Base-by-base conservation (phyloP, 2,797 vertebrate species). In the Galago senegalensis region DNA sequence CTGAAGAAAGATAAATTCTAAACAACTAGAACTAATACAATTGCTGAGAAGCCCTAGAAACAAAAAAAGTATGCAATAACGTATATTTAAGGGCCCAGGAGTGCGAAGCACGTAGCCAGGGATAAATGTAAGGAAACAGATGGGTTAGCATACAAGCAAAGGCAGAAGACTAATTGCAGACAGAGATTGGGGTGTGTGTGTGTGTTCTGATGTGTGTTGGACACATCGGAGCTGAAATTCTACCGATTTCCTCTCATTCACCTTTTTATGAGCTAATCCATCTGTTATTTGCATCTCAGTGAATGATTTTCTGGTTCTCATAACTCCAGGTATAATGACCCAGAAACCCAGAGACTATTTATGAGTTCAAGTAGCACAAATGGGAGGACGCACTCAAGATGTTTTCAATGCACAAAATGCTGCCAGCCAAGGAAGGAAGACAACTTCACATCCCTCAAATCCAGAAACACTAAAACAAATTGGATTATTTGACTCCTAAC, bases 241-340 rank as follows among this genome's bases (percentile, higher is more conserved):
- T 88, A 82, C 37, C 29, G 85, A 37, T 84, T 96, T 93, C 56
- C 61, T 72, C 58, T 90, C 31, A 61, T 7, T 92, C 46, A 82
- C 67, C 69, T 93, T 94, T 93, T 77, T 67, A 70, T 72, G 53
- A 46, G 65, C 46, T 10, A 73, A 49, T 46, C n/a, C 34, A 75
- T 72, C 29, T 92, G 77, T 69, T 92, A 85, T 43, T 40, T 92
- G 67, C 79, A 17, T 84, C 27, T 81, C 69, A 60, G 2, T 46
- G 21, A 92, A 46, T 73, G 85, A 73, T 76, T 96, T 96, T 83
- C 87, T 83, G 49, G 13, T 93, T 92, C 83, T 93, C 7, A 72
- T 29, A 85, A 77, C 21, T 77, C 21, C 58, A 84, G 79, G 49
- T 60, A 2, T 76, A 56, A 69, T 79, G 89, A 94, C n/a, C 34